Conservation (phyloP, 2,797 vertebrate species). For the Tiaroga cobitis region DNA sequence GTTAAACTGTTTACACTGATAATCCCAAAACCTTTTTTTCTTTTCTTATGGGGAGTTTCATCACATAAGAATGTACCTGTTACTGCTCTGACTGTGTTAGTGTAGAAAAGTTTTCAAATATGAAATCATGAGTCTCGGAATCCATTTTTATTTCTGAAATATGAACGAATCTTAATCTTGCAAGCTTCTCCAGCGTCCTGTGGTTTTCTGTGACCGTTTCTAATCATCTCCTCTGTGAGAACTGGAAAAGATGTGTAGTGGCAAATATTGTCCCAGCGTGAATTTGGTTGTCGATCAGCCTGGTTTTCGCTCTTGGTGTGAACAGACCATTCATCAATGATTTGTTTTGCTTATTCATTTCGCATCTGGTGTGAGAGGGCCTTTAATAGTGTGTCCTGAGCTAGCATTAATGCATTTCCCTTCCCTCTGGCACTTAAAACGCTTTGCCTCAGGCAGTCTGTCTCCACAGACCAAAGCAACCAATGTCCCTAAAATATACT, state of each 20-base stretch:
- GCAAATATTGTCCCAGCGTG: neutral
- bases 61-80: neutral
- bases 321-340: slow-evolving; percentile 25
- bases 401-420: slow-evolving; percentile 48
- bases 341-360: slow-evolving; percentile 32
- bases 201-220: neutral
- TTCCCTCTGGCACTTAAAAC: slow-evolving; percentile 31
- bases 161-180: slow-evolving; percentile 6
- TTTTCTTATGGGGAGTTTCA: neutral
- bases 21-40: neutral
- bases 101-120: neutral
- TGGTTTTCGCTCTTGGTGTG: slow-evolving; percentile 15
- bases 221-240: neutral
- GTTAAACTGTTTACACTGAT: neutral
- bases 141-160: neutral
- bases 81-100: neutral
- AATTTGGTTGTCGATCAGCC: slow-evolving; percentile 12
- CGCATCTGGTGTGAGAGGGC: neutral
- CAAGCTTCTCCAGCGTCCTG: neutral
- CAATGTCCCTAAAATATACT: slow-evolving; percentile 47
- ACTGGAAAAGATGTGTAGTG: slow-evolving; percentile 10
- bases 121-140: neutral
- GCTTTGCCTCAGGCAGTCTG: slow-evolving; percentile 49
- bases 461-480: slow-evolving; percentile 50
- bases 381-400: slow-evolving; percentile 37